Percentiles rank a stretch among this genome's conserved stretches.
Evolutionary conservation across 2,113 vertebrate species (phyloP).

Genomic region (Egretta garzetta): DNA sequence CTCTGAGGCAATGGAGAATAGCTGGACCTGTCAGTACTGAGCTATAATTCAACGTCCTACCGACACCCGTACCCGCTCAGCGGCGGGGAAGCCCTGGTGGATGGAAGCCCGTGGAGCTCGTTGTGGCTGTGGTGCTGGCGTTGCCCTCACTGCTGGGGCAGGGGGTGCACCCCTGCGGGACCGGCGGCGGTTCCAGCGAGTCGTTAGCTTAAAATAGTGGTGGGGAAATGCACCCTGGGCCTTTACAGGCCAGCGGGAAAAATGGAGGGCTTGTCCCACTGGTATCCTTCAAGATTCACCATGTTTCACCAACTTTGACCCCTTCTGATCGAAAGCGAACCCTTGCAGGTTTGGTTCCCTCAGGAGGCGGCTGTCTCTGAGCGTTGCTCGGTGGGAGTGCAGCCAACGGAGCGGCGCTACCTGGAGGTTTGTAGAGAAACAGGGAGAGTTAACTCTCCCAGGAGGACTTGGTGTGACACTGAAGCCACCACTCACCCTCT

Average conservation of each 20-base stretch:
- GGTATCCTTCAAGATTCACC: too few relatives aligned
- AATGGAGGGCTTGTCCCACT: background rate
- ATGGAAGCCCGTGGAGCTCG: background rate
- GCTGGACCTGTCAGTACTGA: background rate
- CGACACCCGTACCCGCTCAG: background rate
- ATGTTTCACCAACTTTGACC: too few relatives aligned
- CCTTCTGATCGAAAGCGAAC: background rate
- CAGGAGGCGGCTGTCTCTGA: background rate
- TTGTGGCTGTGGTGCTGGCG: background rate
- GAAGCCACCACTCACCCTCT: background rate
- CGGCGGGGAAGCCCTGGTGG: background rate
- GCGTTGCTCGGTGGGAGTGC: background rate
- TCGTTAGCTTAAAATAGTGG: too few relatives aligned
- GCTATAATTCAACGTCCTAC: background rate
- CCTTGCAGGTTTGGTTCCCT: background rate
- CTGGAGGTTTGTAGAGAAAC: background rate
- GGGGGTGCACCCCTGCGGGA: fast-evolving
- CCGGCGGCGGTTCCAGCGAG: background rate
- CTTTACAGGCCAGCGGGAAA: background rate
- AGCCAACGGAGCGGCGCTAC: background rate
- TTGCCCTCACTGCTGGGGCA: background rate
- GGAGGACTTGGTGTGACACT: background rate
- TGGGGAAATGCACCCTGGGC: background rate
- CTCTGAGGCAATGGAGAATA: background rate
- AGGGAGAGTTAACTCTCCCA: background rate